phyloP scores from a whole-genome alignment of 2,888 invertebrate species.

The Euzetes globulus region DNA sequence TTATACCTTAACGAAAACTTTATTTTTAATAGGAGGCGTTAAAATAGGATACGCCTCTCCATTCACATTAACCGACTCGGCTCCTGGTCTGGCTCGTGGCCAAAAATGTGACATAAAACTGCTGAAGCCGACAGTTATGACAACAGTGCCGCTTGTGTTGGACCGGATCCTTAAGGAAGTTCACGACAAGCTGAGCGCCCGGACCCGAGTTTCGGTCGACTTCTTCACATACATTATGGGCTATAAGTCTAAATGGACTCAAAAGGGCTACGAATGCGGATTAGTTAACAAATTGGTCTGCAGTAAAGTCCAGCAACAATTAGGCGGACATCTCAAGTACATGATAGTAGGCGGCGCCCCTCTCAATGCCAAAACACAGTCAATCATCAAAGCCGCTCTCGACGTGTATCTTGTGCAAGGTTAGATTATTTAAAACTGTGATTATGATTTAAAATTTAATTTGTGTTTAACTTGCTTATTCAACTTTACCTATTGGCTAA shows the following conservation, averaged over 20 bases:
- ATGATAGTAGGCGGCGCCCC: conserved; percentile 94
- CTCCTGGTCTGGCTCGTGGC: conserved; percentile 86
- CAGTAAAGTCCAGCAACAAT: conserved; percentile 59
- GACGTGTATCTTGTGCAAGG: conserved; percentile 80
- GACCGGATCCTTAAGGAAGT: conserved; percentile 59
- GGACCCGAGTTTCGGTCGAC: conserved; percentile 29
- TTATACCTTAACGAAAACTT: no score
- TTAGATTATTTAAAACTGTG: not conserved
- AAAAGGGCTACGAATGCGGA: conserved; percentile 47
- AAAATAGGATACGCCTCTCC: conserved; percentile 60
- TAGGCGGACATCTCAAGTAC: conserved; percentile 81
- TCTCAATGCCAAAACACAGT: conserved; percentile 85
- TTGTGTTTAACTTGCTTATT: no score
- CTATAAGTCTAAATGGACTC: conserved; percentile 31
- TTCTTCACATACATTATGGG: conserved; percentile 33
- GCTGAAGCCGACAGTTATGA: conserved; percentile 83
- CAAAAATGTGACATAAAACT: conserved; percentile 87
- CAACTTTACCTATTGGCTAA: no score
- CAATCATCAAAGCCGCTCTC: conserved; percentile 82
- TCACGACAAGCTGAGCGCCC: conserved; percentile 31
- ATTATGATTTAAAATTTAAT: no score
- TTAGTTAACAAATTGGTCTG: conserved; percentile 56
- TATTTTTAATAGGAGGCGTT: conserved; percentile 35
- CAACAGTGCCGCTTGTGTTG: conserved; percentile 89
- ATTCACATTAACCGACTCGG: conserved; percentile 53